phyloP scores from a whole-genome alignment of 2,113 vertebrate genomes.

The Tympanuchus pallidicinctus region DNA sequence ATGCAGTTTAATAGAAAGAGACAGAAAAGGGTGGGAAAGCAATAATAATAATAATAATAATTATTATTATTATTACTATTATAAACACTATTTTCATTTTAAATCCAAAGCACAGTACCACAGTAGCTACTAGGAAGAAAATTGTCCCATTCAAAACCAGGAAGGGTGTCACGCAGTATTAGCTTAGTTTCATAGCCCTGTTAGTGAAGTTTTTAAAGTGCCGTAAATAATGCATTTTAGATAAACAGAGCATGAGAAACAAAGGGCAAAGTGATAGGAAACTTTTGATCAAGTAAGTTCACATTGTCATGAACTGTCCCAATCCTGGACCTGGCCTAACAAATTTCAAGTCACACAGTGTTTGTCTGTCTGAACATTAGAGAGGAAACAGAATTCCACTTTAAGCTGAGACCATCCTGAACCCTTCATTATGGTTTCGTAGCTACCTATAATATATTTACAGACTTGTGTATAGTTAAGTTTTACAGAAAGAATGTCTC shows the following conservation, averaged over 20 bases:
- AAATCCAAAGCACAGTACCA: background rate
- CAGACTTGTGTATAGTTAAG: background rate
- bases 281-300: background rate
- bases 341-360: background rate
- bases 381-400: background rate
- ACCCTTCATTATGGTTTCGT: background rate
- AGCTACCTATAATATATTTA: background rate
- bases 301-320: background rate
- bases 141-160: background rate
- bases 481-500: background rate
- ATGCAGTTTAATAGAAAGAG: no score
- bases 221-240: background rate
- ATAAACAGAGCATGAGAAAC: background rate
- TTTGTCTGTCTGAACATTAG: background rate
- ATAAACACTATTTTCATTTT: background rate
- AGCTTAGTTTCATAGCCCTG: background rate
- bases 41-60: no score
- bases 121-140: background rate
- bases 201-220: background rate
- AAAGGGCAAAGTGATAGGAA: background rate
- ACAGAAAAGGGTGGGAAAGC: no score
- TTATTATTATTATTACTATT: no score
- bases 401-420: background rate
- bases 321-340: background rate
- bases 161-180: background rate